Conservation (phyloP, 2,113 vertebrate genomes). For the Oxyura jamaicensis region DNA sequence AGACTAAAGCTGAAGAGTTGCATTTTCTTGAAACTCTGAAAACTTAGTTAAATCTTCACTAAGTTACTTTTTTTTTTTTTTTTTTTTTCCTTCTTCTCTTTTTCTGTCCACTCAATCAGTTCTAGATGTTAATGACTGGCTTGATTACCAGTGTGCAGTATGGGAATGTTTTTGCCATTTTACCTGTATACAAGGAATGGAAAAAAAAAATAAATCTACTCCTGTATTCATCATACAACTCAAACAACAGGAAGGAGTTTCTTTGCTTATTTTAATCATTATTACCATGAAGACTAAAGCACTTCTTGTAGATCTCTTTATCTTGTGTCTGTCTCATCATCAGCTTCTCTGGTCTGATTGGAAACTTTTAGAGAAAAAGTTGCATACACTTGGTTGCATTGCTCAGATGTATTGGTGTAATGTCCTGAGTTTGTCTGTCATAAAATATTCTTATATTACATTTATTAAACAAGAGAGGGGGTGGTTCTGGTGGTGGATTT, state of each 20-base stretch:
- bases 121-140: not conserved
- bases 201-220: not conserved
- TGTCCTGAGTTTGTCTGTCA: not conserved
- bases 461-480: not conserved
- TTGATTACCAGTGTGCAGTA: not conserved
- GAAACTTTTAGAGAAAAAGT: not conserved
- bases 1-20: not conserved
- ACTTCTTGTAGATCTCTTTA: not conserved
- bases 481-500: not conserved
- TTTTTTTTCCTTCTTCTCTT: not conserved
- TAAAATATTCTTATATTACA: not conserved
- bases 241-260: not conserved
- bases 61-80: not conserved
- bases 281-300: not conserved
- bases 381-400: fast-evolving
- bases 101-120: not conserved
- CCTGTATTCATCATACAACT: not conserved
- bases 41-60: not conserved
- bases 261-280: not conserved
- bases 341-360: not conserved
- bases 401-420: not conserved
- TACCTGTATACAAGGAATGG: not conserved
- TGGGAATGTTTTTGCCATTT: not conserved
- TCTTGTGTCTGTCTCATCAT: not conserved
- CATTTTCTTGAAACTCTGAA: not conserved